These are phyloP conservation scores for Bilobella aurantiaca DNA, from an alignment of 1,140 invertebrate species.

Conservation along the genomic window DNA sequence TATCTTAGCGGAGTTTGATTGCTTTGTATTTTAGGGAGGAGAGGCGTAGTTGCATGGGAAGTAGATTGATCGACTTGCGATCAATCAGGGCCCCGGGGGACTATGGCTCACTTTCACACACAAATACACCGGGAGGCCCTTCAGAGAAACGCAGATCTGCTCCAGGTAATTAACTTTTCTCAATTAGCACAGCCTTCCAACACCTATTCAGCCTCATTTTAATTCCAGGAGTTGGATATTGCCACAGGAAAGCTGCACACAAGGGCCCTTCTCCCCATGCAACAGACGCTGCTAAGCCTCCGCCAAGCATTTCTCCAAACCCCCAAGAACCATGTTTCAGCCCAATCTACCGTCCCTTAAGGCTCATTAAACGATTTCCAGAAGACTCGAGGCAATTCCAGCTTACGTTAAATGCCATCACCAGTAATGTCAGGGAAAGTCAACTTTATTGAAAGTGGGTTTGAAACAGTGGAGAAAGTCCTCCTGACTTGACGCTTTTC, in stretches of 20 bases:
- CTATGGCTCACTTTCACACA: background rate
- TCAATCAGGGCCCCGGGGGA: background rate
- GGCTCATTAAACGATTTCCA: too few relatives aligned
- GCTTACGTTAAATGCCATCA: too few relatives aligned
- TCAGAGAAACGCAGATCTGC: background rate
- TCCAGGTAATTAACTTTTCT: background rate
- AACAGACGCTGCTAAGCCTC: conserved; percentile 12
- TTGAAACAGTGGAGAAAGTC: background rate
- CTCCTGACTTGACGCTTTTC: background rate
- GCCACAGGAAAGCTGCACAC: conserved; percentile 19
- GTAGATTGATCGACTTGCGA: background rate
- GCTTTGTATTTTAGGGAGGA: background rate
- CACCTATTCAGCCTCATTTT: background rate
- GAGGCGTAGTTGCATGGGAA: background rate
- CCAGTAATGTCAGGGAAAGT: background rate
- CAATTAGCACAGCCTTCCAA: background rate
- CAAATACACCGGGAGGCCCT: background rate
- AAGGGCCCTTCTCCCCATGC: conserved; percentile 14
- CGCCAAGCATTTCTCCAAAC: conserved; percentile 1
- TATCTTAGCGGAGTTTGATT: too few relatives aligned
- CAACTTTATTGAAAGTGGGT: background rate
- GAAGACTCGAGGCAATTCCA: too few relatives aligned
- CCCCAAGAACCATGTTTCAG: too few relatives aligned
- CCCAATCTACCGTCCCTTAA: too few relatives aligned
- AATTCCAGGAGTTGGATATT: conserved; percentile 19